These are phyloP conservation scores for Solenopsis fugax DNA, from an alignment of 1,140 invertebrate species.

Conservation along the genomic window DNA sequence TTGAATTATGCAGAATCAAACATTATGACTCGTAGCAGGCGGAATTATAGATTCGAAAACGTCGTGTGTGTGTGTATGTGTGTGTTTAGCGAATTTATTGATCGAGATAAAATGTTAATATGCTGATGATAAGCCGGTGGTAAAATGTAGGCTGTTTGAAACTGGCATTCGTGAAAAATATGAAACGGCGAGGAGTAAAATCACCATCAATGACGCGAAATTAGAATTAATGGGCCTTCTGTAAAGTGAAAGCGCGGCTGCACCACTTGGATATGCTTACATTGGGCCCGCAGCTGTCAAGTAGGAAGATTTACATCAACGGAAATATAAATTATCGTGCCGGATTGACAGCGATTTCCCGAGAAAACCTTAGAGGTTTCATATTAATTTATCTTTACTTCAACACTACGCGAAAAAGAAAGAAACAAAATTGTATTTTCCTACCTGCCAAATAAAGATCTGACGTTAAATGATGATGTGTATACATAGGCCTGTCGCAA, in stretches of 20 bases:
- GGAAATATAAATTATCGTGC: slow-evolving; percentile 63
- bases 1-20: background rate
- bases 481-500: background rate
- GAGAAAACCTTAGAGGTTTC: slow-evolving; percentile 38
- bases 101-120: slow-evolving; percentile 26
- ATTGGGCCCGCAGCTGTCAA: slow-evolving; percentile 70
- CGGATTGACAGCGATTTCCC: slow-evolving; percentile 63
- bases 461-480: background rate
- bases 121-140: background rate
- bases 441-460: background rate
- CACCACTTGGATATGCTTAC: slow-evolving; percentile 44
- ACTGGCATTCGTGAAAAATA: slow-evolving; percentile 38
- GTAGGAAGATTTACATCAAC: slow-evolving; percentile 66
- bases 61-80: background rate
- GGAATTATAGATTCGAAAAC: slow-evolving; percentile 27
- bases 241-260: slow-evolving; percentile 64
- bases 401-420: background rate
- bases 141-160: slow-evolving; percentile 5
- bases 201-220: slow-evolving; percentile 64
- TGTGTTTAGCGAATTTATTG: slow-evolving; percentile 20
- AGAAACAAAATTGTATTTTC: background rate
- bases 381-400: slow-evolving; percentile 57
- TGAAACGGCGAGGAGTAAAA: slow-evolving; percentile 39
- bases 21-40: background rate
- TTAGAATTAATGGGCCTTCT: slow-evolving; percentile 65